These are phyloP conservation scores for Hirtodrosophila confusa DNA, from an alignment of 2,888 invertebrate genomes.

Conservation along the genomic window DNA sequence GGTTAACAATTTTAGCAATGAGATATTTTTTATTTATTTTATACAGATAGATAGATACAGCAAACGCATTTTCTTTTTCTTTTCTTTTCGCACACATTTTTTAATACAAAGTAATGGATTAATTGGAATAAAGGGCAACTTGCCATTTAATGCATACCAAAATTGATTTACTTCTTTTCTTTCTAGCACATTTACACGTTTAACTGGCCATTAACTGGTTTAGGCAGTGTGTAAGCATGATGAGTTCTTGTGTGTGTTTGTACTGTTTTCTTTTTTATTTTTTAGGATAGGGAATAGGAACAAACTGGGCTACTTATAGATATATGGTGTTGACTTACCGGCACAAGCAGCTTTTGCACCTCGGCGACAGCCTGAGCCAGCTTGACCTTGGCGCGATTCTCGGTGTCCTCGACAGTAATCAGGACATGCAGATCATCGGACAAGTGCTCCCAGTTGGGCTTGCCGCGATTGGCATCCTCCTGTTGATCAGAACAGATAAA, in stretches of 20 bases:
- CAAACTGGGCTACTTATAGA: background rate
- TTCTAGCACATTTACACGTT: slow-evolving; percentile 12
- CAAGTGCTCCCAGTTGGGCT: slow-evolving; percentile 99
- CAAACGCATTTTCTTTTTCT: slow-evolving; percentile 27
- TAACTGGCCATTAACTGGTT: background rate
- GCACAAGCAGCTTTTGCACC: slow-evolving; percentile 98
- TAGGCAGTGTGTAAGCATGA: slow-evolving; percentile 18
- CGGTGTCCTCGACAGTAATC: slow-evolving; percentile 99
- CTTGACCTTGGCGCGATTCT: slow-evolving; percentile 97
- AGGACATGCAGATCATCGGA: slow-evolving; percentile 99
- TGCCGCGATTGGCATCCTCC: slow-evolving; percentile 99
- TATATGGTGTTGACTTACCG: slow-evolving; percentile 88
- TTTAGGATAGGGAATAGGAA: background rate
- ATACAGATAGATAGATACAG: slow-evolving; percentile 47
- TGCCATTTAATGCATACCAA: slow-evolving; percentile 16
- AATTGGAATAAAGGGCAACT: slow-evolving; percentile 21
- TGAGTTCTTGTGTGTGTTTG: slow-evolving; percentile 15
- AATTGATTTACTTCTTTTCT: slow-evolving; percentile 5
- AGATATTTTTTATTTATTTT: slow-evolving; percentile 46
- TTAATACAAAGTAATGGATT: slow-evolving; percentile 33
- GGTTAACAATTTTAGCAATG: slow-evolving; percentile 67
- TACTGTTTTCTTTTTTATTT: background rate
- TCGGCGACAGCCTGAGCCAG: slow-evolving; percentile 98
- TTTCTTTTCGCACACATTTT: slow-evolving; percentile 29
- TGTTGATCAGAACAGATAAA: slow-evolving; percentile 83